Conservation (phyloP, 2,888 invertebrate species). For the Tolmerus cingulatus region DNA sequence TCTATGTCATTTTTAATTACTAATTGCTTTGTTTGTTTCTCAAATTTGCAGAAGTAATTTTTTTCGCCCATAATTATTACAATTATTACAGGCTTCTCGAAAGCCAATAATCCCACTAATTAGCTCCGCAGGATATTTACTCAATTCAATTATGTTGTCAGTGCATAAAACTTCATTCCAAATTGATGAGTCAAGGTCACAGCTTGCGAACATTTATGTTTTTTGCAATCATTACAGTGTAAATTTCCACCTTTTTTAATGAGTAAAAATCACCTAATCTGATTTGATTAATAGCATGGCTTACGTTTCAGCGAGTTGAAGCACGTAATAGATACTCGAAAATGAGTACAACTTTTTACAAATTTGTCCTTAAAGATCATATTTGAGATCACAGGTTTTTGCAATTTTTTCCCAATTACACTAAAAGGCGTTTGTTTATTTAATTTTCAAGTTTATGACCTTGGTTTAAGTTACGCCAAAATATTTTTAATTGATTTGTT, state of each 20-base stretch:
- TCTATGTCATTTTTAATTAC: neutral
- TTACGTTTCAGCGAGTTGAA: neutral
- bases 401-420: too few species aligned
- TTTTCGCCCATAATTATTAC: neutral
- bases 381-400: neutral
- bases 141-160: neutral
- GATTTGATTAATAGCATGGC: neutral
- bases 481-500: neutral
- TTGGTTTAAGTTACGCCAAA: neutral
- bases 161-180: neutral
- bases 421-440: neutral
- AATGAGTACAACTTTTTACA: neutral
- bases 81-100: neutral
- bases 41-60: neutral
- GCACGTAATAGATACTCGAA: neutral
- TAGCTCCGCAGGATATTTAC: neutral
- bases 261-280: neutral
- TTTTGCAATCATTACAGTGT: neutral
- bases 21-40: neutral
- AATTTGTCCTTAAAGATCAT: neutral
- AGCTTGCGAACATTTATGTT: neutral
- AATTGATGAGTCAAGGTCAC: neutral
- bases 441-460: neutral
- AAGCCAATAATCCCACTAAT: neutral
- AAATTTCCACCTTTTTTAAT: neutral